A percentile compares a stretch with the other conserved stretches of the same genome.
These are phyloP conservation scores for Pogonomyrmex barbatus DNA, from an alignment of 1,140 invertebrate genomes.

Conservation along the genomic window DNA sequence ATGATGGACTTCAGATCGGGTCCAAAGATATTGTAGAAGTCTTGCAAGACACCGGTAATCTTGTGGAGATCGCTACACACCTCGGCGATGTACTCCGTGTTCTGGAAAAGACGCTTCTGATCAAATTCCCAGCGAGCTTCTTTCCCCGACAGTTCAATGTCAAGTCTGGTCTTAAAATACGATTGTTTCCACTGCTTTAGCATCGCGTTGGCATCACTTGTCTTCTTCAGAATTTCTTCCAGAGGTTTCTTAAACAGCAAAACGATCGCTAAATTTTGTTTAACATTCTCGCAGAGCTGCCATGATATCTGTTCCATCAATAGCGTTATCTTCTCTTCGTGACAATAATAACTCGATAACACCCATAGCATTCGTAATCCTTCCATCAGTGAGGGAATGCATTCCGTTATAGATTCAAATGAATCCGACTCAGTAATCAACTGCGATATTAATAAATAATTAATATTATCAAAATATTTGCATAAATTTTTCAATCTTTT, in stretches of 20 bases:
- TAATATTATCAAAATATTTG: constrained; percentile 4
- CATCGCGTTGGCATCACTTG: constrained; percentile 88
- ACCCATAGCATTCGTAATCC: constrained; percentile 94
- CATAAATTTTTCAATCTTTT: neutral
- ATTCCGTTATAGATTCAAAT: constrained; percentile 90
- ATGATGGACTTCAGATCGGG: constrained; percentile 94
- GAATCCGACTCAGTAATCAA: constrained; percentile 90
- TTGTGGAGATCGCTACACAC: constrained; percentile 93
- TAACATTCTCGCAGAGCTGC: constrained; percentile 92
- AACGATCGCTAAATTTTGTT: constrained; percentile 89
- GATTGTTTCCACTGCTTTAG: constrained; percentile 91
- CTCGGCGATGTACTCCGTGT: constrained; percentile 92
- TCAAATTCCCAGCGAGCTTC: constrained; percentile 96
- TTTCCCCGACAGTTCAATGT: constrained; percentile 93
- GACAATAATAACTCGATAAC: constrained; percentile 91
- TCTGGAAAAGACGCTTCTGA: constrained; percentile 91
- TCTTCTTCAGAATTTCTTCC: constrained; percentile 85
- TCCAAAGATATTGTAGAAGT: constrained; percentile 96
- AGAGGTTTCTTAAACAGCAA: constrained; percentile 89
- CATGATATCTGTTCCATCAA: constrained; percentile 93
- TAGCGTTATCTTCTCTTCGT: constrained; percentile 91
- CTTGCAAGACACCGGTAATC: constrained; percentile 91
- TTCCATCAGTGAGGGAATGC: constrained; percentile 92
- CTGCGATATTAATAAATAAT: constrained; percentile 80
- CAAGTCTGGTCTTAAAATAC: constrained; percentile 91